Evolutionary conservation across 2,797 vertebrate genomes (phyloP), one percentile per base, ranked within the genome.

Genomic region (Lutjanus argentimaculatus): DNA sequence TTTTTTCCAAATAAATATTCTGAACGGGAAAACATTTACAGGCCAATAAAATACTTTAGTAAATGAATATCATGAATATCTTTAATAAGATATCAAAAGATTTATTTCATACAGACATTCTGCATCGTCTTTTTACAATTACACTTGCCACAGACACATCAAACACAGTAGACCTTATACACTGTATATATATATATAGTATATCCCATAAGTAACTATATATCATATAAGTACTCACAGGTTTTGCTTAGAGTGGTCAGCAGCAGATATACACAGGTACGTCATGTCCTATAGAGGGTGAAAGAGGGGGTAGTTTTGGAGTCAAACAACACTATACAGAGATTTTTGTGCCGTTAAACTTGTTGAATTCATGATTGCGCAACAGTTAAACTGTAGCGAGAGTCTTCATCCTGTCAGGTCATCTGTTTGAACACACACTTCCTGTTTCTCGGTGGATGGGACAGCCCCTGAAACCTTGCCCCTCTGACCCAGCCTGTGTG

Each of bases 211-310:
- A 36, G 30, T 36, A 36, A 36, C 30, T 40, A 56, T n/a, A n/a
- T 56, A 8, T 36, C 6, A 8, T 53, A 53, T 7, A 21, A 45
- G 71, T 91, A 97, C 97, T 98, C 94, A 99, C 98, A 99, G 91
- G 92, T 99, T 97, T 92, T 99, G 97, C 1, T 97, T 97, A 1
- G 97, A 97, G 65, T 97, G 96, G 94, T 98, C 97, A 48, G 97
- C 96, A 73, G 98, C 97, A 67, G 96, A 95, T 92, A 99, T 98
- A 79, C 97, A 99, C 68, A 99, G 96, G 90, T 99, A 99, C 72
- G 97, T 98, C 94, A 97, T 90, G 88, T 97, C 97, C 98, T 99
- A 36, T 36, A 80, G 45, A 88, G 49, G 86, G 30, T 0, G 85
- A 71, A 15, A 78, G 85, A 64, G 48, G 30, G 21, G 22, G 16